Conservation (phyloP, 2,797 vertebrate genomes). For the Leuciscus waleckii region DNA sequence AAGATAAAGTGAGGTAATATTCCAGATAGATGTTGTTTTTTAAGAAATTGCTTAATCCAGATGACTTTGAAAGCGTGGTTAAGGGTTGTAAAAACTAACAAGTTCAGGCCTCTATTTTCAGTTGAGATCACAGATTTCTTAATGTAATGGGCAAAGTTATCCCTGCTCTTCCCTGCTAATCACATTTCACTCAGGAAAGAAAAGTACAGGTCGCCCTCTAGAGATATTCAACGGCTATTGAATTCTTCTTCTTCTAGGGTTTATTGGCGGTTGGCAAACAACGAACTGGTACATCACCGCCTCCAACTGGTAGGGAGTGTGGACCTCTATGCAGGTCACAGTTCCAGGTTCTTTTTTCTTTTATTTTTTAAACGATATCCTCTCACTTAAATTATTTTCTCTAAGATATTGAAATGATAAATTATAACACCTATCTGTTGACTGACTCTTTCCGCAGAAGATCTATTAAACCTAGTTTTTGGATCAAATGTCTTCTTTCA, state of each 20-base stretch:
- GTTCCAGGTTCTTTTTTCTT: no score
- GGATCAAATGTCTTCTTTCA: background rate
- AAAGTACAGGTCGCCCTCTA: constrained; percentile 13
- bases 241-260: background rate
- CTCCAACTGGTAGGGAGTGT: background rate
- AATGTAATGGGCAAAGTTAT: background rate
- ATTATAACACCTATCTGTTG: no score
- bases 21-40: background rate
- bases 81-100: background rate
- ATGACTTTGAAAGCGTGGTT: background rate
- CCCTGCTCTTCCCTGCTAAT: background rate
- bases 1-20: background rate
- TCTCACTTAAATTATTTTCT: no score
- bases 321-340: no score
- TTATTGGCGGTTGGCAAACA: background rate
- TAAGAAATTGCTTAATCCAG: background rate
- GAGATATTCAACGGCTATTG: background rate
- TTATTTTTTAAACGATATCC: no score
- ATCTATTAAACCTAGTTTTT: no score
- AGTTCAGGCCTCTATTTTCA: background rate
- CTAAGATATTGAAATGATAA: background rate
- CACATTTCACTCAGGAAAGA: background rate
- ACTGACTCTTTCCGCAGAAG: no score
- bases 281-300: background rate
- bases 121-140: background rate